These are phyloP conservation scores for Neogale vison DNA, from an alignment of 2,113 vertebrate species.

Conservation along the genomic window DNA sequence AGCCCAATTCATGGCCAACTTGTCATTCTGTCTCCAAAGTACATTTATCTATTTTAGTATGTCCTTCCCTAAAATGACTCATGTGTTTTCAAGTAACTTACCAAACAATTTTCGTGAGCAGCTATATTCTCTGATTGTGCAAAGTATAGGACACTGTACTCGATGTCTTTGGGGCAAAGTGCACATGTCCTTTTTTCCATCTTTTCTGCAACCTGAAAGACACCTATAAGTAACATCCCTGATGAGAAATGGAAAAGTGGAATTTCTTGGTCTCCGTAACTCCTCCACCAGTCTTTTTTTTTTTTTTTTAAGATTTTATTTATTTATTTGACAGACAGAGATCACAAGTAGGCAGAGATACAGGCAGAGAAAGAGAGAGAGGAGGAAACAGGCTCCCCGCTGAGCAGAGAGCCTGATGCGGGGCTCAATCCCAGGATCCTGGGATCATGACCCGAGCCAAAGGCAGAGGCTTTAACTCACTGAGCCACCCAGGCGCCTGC, in stretches of 20 bases:
- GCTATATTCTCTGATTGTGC: constrained; percentile 80
- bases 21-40: background rate
- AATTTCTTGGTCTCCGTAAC: background rate
- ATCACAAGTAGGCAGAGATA: too few relatives aligned
- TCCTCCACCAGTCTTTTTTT: background rate
- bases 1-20: background rate
- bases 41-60: background rate
- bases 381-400: too few relatives aligned
- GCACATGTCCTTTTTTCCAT: constrained; percentile 84
- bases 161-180: constrained; percentile 75
- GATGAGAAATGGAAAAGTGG: constrained; percentile 53
- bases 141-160: constrained; percentile 80
- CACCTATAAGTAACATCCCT: constrained; percentile 60
- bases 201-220: constrained; percentile 77
- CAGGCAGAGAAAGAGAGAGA: too few relatives aligned
- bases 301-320: too few relatives aligned
- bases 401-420: too few relatives aligned
- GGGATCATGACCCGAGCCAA: too few relatives aligned
- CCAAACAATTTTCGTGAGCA: constrained; percentile 86
- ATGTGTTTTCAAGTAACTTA: constrained; percentile 75
- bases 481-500: too few relatives aligned
- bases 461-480: too few relatives aligned
- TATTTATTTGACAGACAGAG: too few relatives aligned
- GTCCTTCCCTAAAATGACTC: background rate
- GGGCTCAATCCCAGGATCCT: too few relatives aligned